phyloP scores from a whole-genome alignment of 2,888 invertebrate genomes.

The Andrena hattorfiana region DNA sequence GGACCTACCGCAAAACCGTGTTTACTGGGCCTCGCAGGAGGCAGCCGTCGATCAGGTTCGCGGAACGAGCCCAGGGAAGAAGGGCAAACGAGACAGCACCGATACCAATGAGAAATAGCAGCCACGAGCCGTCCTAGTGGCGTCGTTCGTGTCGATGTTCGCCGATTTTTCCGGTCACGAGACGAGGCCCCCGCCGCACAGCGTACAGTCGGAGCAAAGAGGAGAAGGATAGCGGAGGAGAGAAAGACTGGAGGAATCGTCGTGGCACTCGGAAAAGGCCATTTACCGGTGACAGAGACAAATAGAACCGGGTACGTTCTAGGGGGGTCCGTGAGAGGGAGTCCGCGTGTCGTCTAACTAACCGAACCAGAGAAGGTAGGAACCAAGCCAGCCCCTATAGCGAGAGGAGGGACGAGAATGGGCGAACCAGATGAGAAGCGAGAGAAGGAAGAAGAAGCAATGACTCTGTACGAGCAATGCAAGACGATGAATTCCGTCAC shows the following conservation, averaged over 20 bases:
- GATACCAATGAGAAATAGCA: slow-evolving; percentile 61
- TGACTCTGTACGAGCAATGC: slow-evolving; percentile 39
- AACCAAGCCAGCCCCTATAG: slow-evolving; percentile 33
- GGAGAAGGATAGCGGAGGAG: slow-evolving; percentile 24
- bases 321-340: slow-evolving; percentile 54
- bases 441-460: slow-evolving; percentile 32
- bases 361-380: slow-evolving; percentile 46
- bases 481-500: slow-evolving; percentile 70
- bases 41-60: slow-evolving; percentile 47
- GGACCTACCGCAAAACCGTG: slow-evolving; percentile 39
- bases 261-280: slow-evolving; percentile 70
- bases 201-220: slow-evolving; percentile 40
- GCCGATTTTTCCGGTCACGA: slow-evolving; percentile 64
- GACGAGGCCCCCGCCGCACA: slow-evolving; percentile 14
- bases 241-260: slow-evolving; percentile 51
- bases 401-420: slow-evolving; percentile 26
- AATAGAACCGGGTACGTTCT: slow-evolving; percentile 74
- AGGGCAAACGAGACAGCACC: slow-evolving; percentile 50
- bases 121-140: slow-evolving; percentile 38
- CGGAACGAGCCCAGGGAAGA: slow-evolving; percentile 29
- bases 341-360: slow-evolving; percentile 63
- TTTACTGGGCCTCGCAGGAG: slow-evolving; percentile 22
- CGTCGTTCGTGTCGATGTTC: slow-evolving; percentile 58
- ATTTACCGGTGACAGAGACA: slow-evolving; percentile 79
- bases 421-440: slow-evolving; percentile 9